Evolutionary conservation across 2,113 vertebrate genomes (phyloP).

Genomic region (Thinocorus orbignyianus): DNA sequence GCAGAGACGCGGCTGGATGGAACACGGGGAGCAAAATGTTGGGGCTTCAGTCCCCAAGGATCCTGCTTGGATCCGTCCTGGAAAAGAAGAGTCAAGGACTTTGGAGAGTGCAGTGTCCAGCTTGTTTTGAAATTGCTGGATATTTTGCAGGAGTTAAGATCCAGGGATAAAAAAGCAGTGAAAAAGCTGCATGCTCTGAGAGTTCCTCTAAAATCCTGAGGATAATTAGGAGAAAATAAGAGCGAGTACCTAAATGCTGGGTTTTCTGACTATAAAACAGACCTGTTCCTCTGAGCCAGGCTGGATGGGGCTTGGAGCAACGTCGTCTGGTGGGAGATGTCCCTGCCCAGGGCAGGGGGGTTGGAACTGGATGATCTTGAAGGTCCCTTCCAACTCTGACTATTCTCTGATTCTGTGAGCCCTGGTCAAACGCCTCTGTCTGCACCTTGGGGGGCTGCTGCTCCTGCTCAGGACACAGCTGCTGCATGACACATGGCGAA

Average conservation of each 20-base stretch:
- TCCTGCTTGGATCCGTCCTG: background rate
- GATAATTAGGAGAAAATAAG: background rate
- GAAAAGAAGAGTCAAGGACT: background rate
- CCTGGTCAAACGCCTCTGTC: background rate
- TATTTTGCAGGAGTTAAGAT: background rate
- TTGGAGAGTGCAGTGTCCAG: background rate
- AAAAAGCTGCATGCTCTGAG: background rate
- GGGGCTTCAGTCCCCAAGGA: background rate
- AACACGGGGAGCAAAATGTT: background rate
- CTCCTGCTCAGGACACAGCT: fast-evolving
- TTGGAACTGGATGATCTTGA: too few species aligned
- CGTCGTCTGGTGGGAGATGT: too few species aligned
- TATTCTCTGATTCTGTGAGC: too few species aligned
- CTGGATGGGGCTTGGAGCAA: too few species aligned
- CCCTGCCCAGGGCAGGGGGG: too few species aligned
- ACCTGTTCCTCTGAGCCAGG: too few species aligned
- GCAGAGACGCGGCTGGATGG: fast-evolving
- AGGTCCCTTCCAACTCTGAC: too few species aligned
- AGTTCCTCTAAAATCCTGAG: background rate
- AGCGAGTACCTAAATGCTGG: fast-evolving
- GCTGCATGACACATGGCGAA: fast-evolving
- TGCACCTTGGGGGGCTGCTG: fast-evolving
- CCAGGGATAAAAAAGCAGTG: background rate
- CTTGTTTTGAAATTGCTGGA: background rate
- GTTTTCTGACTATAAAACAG: background rate